phyloP scores from a whole-genome alignment of 2,113 vertebrate genomes.

The Ptilorrhoa leucosticta region DNA sequence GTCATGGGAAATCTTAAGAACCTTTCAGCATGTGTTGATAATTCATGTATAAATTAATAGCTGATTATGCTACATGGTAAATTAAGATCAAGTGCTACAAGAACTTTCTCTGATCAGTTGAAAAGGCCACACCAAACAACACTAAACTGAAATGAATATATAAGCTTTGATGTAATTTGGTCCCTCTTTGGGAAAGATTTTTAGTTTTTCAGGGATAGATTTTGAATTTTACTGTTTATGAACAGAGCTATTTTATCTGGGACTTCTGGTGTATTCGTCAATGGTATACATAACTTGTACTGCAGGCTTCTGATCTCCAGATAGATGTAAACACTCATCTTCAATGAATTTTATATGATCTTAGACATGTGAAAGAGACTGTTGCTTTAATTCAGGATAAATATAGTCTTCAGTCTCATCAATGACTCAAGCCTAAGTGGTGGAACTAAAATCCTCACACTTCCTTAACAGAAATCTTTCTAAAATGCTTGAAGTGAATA shows the following conservation, averaged over 20 bases:
- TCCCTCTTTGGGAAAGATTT: not conserved
- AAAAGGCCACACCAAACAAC: not conserved
- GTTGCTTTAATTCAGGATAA: not conserved
- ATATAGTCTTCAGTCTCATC: not conserved
- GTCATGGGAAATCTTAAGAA: not conserved
- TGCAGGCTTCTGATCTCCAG: not conserved
- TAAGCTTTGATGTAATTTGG: not conserved
- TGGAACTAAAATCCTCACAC: not conserved
- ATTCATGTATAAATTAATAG: not conserved
- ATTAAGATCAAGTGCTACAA: not conserved
- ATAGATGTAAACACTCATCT: not conserved
- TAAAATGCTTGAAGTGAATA: not conserved
- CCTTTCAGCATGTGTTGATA: not conserved
- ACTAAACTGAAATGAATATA: not conserved
- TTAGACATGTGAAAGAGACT: not conserved
- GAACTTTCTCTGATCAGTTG: not conserved
- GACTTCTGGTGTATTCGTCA: rapidly evolving
- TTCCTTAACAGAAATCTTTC: not conserved
- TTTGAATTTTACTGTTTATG: not conserved
- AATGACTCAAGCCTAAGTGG: not conserved
- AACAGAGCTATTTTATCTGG: not conserved
- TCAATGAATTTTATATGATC: not conserved
- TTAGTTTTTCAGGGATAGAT: not conserved
- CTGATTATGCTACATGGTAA: not conserved
- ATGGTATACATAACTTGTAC: not conserved